Conservation (phyloP, 2,113 vertebrate genomes). For the Mobula hypostoma region DNA sequence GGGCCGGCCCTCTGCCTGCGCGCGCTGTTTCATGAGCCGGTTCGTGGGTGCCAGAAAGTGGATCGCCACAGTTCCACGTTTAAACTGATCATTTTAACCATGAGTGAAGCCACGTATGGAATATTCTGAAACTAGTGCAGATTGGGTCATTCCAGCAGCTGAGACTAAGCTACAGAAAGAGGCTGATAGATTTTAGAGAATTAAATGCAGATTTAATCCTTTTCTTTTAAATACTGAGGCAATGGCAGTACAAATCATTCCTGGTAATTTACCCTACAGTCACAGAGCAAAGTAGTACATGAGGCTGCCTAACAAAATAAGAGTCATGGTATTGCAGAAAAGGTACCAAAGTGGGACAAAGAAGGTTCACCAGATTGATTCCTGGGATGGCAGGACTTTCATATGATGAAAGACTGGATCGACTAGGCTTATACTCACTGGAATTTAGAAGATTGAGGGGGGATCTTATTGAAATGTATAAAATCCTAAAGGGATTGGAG, state of each 20-base stretch:
- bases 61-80: background rate
- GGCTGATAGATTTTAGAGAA: background rate
- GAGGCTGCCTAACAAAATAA: too few species aligned
- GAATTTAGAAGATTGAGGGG: too few species aligned
- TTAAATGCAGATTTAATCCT: background rate
- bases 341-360: background rate
- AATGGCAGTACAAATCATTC: background rate
- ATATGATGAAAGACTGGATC: too few species aligned
- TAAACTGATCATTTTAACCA: background rate
- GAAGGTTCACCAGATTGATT: too few species aligned
- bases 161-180: background rate
- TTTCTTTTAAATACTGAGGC: background rate
- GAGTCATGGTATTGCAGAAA: too few species aligned
- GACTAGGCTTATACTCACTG: too few species aligned
- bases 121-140: background rate
- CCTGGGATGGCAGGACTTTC: too few species aligned
- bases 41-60: too few species aligned
- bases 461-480: too few species aligned
- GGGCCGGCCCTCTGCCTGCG: too few species aligned
- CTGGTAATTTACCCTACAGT: background rate
- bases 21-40: too few species aligned
- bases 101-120: background rate
- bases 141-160: background rate
- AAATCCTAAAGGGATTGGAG: too few species aligned
- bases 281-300: background rate